Base-by-base conservation (phyloP, 2,888 invertebrate species). In the Cyclophora albipunctata region DNA sequence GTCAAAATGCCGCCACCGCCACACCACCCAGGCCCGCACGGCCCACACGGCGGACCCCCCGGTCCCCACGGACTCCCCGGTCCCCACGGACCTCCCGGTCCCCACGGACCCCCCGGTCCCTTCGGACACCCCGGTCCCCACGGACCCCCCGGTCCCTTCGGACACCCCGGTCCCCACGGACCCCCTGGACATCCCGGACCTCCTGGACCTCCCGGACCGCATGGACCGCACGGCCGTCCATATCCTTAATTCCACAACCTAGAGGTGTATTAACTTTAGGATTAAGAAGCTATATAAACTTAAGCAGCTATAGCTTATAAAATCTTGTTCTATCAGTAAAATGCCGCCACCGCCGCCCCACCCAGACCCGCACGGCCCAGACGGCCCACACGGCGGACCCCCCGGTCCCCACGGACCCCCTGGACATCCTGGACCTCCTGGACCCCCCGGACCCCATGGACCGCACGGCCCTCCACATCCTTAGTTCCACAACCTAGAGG, bases 321-420 rank as follows among this genome's bases (percentile, higher is more conserved):
- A 20, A 20, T 42, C 4, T 7, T 7, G 40, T 40, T 7, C 4
- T 5, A 60, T 7, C 54, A 60, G 63, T 44, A 49, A 20, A 20
- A 69, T 66, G 65, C 62, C 69, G 41, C 66, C 66, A 7, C 66
- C 66, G 47, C 63, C 62, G 3, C 66, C 60, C 3, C 48, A 56
- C 7, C 54, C 54, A 40, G 56, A 58, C 0, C 63, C 63, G 20
- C 20, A 58, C 33, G 48, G n/a, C 62, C 58, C 4, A 50, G 47
- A n/a, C 55, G 42, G 60, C 46, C 63, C 59, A 0, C 55, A 55
- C 49, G 34, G 57, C 51, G 1, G 40, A 47, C 34, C 58, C 56
- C 45, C 63, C 58, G 0, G 2, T 33, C 59, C 54, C 0, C 51
- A 42, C 55, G 45, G 34, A 52, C 56, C 43, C 34, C 53, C 47